Evolutionary conservation across 2,888 invertebrate genomes (phyloP).

Genomic region (Chrysotoxum bicinctum): DNA sequence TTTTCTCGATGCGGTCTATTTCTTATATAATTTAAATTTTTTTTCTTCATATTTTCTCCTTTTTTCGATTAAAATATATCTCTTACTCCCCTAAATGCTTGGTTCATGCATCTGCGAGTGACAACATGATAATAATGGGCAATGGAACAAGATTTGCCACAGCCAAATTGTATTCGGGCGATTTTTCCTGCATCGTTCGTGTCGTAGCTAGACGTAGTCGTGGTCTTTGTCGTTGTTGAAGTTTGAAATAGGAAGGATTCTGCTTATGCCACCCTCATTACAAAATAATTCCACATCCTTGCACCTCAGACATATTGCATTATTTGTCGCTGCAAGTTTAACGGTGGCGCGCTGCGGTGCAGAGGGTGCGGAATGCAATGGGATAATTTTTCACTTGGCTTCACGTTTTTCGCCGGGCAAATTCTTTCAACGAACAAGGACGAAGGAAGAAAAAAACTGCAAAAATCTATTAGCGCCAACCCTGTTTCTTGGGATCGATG

Average conservation of each 20-base stretch:
- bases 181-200: constrained; percentile 29
- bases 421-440: constrained; percentile 34
- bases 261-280: constrained; percentile 68
- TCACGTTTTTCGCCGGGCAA: constrained; percentile 23
- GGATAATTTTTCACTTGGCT: constrained; percentile 63
- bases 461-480: constrained; percentile 64
- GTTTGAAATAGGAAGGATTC: constrained; percentile 49
- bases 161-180: constrained; percentile 63
- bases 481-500: not conserved
- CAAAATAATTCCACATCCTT: constrained; percentile 73
- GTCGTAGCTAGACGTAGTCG: not conserved
- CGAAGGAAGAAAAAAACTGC: constrained; percentile 14
- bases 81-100: constrained; percentile 10
- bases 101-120: constrained; percentile 63
- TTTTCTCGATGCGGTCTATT: constrained; percentile 33
- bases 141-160: constrained; percentile 60
- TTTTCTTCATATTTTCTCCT: constrained; percentile 9
- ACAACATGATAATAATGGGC: constrained; percentile 66
- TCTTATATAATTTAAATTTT: constrained; percentile 7
- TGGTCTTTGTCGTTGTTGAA: constrained; percentile 3
- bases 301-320: constrained; percentile 72
- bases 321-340: constrained; percentile 54
- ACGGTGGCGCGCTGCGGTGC: not conserved
- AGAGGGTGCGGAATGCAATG: not conserved
- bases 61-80: constrained; percentile 44